Evolutionary conservation across 2,888 invertebrate genomes (phyloP), one percentile per base, ranked within the genome.

Genomic region (Pinctada fucata): DNA sequence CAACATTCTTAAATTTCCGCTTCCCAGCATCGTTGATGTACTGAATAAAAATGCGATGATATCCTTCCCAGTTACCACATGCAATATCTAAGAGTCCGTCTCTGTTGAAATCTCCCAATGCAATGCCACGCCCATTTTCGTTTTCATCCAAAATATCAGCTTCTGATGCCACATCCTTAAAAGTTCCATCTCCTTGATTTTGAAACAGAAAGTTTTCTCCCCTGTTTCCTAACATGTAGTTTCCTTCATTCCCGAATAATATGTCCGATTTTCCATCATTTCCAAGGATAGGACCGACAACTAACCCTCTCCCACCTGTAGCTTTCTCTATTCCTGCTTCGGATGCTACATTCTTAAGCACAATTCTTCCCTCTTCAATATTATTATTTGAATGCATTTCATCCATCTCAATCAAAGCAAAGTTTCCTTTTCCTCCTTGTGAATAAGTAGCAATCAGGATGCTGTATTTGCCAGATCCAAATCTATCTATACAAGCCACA

Each of bases 401-500:
- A 76, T 90, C 85, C 88, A 90, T 87, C 82, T 89, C 89, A 52
- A 90, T 85, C 31, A 90, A 72, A 13, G 83, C 81, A 77, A 86
- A 85, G 3, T 79, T 81, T 10, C 88, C 88, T 4, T 76, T 83
- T 2, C 84, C 83, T n/a, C 84, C 84, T 51, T 78, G 72, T 1
- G 85, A 80, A 76, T 88, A 90, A n/a, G 90, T 89, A 2, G 90
- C 88, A 48, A 90, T 78, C 47, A 87, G 82, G 76, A 90, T 79
- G 31, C 86, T 82, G 79, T 90, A 91, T 73, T 83, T 88, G 8
- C 91, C 91, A 4, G 76, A 83, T 2, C 90, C 90, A 68, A 78
- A 76, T 75, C 91, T 83, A 79, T 91, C 91, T 4, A 91, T 75
- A 79, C 90, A 90, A 3, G 88, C 88, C 2, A 90, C 91, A 68